Base-by-base conservation (phyloP, 2,797 vertebrate genomes). In the Pangasius djambal region DNA sequence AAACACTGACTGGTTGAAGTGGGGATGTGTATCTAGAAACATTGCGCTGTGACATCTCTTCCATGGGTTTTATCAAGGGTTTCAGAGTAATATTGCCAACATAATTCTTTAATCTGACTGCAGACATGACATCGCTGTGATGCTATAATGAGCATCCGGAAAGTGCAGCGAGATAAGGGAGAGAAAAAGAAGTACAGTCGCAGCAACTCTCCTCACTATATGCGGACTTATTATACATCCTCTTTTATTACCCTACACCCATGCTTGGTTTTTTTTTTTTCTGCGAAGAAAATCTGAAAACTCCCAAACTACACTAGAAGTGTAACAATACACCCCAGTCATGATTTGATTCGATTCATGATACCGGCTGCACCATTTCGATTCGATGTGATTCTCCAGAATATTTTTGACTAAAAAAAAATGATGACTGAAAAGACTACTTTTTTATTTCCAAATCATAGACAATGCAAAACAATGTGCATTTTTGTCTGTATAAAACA, bases 21-120 rank as follows among this genome's bases (percentile, higher is more conserved):
- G 15, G 13, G 2, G 59, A 12, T 31, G 55, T 59, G 31, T 16
- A n/a, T 44, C 40, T 83, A n/a, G 6, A 65, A 44, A 65, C 25
- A 63, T 44, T 13, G 40, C 5, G 0, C 7, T 40, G 31, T 40
- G 20, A 25, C 22, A 83, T 13, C 37, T 28, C 57, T 44, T 83
- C 15, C 34, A 65, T 48, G 13, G 59, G 13, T 7, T 83, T 65
- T 18, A 16, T 61, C 20, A 40, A 59, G 55, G 55, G 52, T 57
- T 55, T 31, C 31, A 82, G 20, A 44, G 22, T 44, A 83, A 25
- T 63, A 83, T 4, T 44, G 13, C 5, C 6, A 63, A 83, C 37
- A 83, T 28, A 44, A n/a, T n/a, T 65, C 61, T 18, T 63, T 48
- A 65, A 63, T 83, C 81, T 83, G 81, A 83, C 37, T 83, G 81